Evolutionary conservation across 2,888 invertebrate genomes (phyloP).

Genomic region (Seira sanloemensis): DNA sequence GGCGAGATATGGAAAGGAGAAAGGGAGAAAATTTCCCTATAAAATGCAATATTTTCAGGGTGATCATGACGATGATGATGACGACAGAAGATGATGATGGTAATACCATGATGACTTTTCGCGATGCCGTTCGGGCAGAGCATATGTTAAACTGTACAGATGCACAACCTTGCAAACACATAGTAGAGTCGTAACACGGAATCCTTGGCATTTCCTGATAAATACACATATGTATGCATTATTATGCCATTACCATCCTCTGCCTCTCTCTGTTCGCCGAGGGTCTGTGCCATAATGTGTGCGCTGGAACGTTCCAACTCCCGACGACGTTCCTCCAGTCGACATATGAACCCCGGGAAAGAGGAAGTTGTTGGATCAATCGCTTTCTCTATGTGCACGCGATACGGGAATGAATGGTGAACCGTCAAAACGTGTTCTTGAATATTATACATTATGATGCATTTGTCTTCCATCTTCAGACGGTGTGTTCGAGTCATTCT

Average conservation of each 20-base stretch:
- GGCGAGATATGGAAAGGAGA: too few relatives aligned
- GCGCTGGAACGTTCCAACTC: neutral
- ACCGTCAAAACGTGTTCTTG: too few relatives aligned
- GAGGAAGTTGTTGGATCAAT: neutral
- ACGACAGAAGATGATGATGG: conserved; percentile 7
- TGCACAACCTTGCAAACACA: conserved; percentile 4
- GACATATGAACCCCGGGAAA: neutral
- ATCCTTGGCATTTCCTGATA: neutral
- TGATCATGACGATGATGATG: conserved; percentile 24
- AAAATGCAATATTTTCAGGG: conserved; percentile 25
- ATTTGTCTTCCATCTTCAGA: too few relatives aligned
- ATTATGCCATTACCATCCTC: neutral
- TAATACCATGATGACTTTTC: conserved; percentile 33
- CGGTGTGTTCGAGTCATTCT: too few relatives aligned
- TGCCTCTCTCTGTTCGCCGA: too few relatives aligned
- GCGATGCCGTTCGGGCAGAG: neutral
- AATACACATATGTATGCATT: conserved; percentile 1
- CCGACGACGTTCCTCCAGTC: neutral
- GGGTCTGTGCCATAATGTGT: neutral
- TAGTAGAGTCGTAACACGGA: too few relatives aligned
- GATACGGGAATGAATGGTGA: neutral
- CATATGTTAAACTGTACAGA: neutral
- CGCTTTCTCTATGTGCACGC: too few relatives aligned
- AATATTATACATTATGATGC: too few relatives aligned
- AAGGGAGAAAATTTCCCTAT: neutral